Evolutionary conservation across 2,113 vertebrate species (phyloP), one percentile per base, ranked within the genome.

Genomic region (Cinclus mexicanus): DNA sequence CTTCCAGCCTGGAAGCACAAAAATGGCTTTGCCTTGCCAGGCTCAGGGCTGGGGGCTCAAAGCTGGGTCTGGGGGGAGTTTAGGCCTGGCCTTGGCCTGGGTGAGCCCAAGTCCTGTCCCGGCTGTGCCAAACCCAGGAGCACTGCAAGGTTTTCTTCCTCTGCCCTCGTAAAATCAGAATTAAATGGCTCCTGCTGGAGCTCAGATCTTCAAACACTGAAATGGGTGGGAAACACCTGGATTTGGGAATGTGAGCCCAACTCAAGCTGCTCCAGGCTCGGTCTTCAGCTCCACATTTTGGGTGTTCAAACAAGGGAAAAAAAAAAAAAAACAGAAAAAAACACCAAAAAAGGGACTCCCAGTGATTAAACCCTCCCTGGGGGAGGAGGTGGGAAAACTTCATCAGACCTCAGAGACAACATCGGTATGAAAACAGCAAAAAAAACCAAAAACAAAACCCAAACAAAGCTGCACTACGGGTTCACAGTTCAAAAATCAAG

Each of bases 101-200:
- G 17, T 9, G 7, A 14, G 2, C 14, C 67, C 50, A 7, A 42
- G 7, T 3, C 29, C 55, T 35, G 65, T n/a, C 53, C 79, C 37
- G 56, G 72, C 74, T 77, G 28, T 20, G 44, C 13, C 49, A 55
- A n/a, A 26, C 7, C 41, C 28, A 11, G 41, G 2, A 52, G 53
- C 4, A 5, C 18, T 25, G 1, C 0, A 2, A 16, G 13, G 8
- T 44, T 70, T 55, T 19, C 12, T 46, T 28, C 15, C 7, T 21
- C 25, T 91, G 47, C n/a, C 31, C 9, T 0, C 12, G 24, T 22
- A 2, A 64, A n/a, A 28, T 0, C 0, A 1, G 35, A 16, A 31
- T 42, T 5, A 1, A 39, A 2, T 0, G 8, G 53, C 26, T 88
- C 23, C 16, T 20, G 69, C 70, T 15, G 52, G 22, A 9, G 35